Base-by-base conservation (phyloP, 1,140 invertebrate species). In the Chlorops oryzae region DNA sequence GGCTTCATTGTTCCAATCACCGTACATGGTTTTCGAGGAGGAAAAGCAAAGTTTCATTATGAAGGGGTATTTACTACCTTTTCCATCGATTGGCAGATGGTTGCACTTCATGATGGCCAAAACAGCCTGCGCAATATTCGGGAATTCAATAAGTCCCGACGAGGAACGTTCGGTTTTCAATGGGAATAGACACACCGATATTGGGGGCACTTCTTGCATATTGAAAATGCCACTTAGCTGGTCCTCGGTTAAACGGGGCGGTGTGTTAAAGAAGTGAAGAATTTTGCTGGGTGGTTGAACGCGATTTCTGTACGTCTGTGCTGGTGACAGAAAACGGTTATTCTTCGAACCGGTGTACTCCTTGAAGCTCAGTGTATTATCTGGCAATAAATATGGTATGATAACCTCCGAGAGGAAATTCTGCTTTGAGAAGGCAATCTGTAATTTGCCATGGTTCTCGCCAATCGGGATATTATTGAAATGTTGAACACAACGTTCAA, bases 241-340 rank as follows among this genome's bases (percentile, higher is more conserved):
- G n/a, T 92, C 90, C 70, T 98, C 95, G 51, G 86, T 86, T 56
- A 98, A 82, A 71, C 87, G 88, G 37, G 92, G 90, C 40, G 96
- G 96, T 43, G 95, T 95, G 77, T 98, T 99, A 81, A 97, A 99
- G 77, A 96, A 99, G 74, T 99, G 95, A 50, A 99, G 80, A 68
- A 92, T 90, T 83, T 90, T 65, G 9, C 74, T 74, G 55, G 21
- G 35, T n/a, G 15, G 17, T 28, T 24, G 38, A 28, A 89, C 88
- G 64, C 87, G 79, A 72, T 89, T 15, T 13, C 18, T 39, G 5
- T 9, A 9, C 6, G 87, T 85, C 80, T 87, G 87, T 34, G 84
- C 82, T 15, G 85, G 84, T 54, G 87, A 88, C 42, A 88, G 77
- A 71, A 91, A 92, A 65, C 87, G 80, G 74, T 99, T 98, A 79